Conservation (phyloP, 64 coral and sea anemone genomes). For the Porites lutea region DNA sequence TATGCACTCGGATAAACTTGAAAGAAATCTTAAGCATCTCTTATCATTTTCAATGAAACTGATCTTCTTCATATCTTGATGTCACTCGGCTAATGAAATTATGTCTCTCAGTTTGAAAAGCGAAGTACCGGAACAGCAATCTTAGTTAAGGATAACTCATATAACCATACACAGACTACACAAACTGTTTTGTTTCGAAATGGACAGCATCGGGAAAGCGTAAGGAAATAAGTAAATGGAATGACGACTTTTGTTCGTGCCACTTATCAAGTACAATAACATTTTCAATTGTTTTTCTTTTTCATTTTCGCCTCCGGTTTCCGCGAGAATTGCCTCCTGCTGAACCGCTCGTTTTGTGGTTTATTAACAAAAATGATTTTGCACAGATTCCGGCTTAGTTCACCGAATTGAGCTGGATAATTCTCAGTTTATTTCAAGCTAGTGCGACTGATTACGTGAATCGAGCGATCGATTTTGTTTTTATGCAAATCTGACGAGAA, state of each 20-base stretch:
- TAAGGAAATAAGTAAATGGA: background rate
- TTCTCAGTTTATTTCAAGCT: background rate
- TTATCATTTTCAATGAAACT: constrained; percentile 9
- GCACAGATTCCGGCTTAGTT: background rate
- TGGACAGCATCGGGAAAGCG: background rate
- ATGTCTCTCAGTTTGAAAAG: background rate
- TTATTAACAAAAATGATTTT: constrained; percentile 22
- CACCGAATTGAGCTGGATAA: background rate
- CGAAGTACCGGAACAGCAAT: background rate
- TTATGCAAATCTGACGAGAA: background rate
- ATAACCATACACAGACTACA: background rate
- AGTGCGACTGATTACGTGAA: background rate
- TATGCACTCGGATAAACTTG: background rate
- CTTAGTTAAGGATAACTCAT: background rate
- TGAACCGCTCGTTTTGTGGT: background rate
- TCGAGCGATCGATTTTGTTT: background rate
- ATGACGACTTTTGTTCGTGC: background rate
- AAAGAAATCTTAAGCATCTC: constrained; percentile 6
- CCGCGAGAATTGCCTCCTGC: constrained; percentile 2
- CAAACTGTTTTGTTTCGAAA: background rate
- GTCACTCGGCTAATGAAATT: background rate
- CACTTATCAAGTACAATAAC: constrained; percentile 18
- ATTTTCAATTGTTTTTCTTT: constrained; percentile 21
- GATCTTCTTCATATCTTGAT: background rate
- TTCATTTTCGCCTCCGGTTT: background rate